A percentile compares a stretch with the other conserved stretches of the same genome.
These are phyloP conservation scores for Hippoglossus stenolepis DNA, from an alignment of 2,113 vertebrate species.

Conservation along the genomic window DNA sequence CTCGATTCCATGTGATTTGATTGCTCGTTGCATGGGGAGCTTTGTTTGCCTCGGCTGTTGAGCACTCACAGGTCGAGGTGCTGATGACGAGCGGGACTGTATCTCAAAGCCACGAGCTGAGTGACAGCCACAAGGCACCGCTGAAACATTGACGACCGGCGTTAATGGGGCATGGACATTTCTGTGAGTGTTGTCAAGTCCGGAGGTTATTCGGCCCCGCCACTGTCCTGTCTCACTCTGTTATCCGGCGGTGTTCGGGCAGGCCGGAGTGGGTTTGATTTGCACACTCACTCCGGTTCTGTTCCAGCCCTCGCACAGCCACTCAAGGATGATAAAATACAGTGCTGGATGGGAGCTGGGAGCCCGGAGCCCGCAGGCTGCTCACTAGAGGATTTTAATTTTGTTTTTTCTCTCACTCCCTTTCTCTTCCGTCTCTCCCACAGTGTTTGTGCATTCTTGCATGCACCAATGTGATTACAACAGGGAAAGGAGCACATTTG, in stretches of 20 bases:
- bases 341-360: constrained; percentile 52
- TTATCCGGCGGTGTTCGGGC: constrained; percentile 29
- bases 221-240: constrained; percentile 38
- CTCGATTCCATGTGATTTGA: constrained; percentile 48
- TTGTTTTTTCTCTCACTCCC: constrained; percentile 55
- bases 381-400: constrained; percentile 75
- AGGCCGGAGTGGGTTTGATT: constrained; percentile 61
- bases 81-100: constrained; percentile 32
- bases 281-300: constrained; percentile 60
- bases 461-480: constrained; percentile 59
- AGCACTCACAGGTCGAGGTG: constrained; percentile 16
- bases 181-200: constrained; percentile 32
- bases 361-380: constrained; percentile 59
- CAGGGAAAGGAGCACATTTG: constrained; percentile 24
- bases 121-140: constrained; percentile 42
- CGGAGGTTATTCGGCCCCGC: constrained; percentile 20
- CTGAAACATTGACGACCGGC: constrained; percentile 50
- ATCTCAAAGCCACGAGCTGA: constrained; percentile 39
- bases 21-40: constrained; percentile 31
- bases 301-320: constrained; percentile 53
- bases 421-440: constrained; percentile 41
- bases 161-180: constrained; percentile 53
- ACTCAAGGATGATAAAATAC: constrained; percentile 77
- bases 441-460: constrained; percentile 62
- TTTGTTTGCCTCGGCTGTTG: constrained; percentile 25